phyloP scores from a whole-genome alignment of 2,888 invertebrate species.

The Arctia plantaginis region DNA sequence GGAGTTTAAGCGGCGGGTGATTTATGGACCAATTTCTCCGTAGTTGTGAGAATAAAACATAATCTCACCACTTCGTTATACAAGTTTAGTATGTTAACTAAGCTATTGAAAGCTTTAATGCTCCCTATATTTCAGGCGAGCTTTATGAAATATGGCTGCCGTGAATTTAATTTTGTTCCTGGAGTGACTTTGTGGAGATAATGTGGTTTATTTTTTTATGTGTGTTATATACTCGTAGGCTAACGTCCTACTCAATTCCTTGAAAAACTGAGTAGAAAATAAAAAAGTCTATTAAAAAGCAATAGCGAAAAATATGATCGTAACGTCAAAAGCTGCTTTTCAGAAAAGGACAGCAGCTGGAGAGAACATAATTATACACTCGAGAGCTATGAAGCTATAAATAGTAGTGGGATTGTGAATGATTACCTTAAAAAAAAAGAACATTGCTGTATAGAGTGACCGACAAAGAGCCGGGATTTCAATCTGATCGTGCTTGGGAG shows the following conservation, averaged over 20 bases:
- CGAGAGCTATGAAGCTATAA: neutral
- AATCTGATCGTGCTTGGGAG: neutral
- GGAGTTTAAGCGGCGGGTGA: conserved; percentile 41
- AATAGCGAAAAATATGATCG: neutral
- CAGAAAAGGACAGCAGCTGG: neutral
- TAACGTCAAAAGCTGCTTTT: neutral
- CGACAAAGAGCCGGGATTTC: neutral
- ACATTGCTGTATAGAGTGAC: no score
- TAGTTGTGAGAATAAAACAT: conserved; percentile 61
- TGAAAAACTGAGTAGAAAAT: neutral
- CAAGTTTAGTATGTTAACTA: conserved; percentile 55
- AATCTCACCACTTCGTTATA: conserved; percentile 56
- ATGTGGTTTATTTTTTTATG: conserved; percentile 2
- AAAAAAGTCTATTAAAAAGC: neutral
- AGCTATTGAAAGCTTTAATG: conserved; percentile 46
- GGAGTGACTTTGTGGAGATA: conserved; percentile 13
- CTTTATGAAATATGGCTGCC: conserved; percentile 56
- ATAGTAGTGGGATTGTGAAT: no score
- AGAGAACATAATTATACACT: neutral
- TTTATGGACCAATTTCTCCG: conserved; percentile 59
- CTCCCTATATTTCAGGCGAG: conserved; percentile 44
- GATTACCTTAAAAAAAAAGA: no score
- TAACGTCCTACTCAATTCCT: neutral
- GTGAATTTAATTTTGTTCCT: conserved; percentile 47
- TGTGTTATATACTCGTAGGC: neutral